Evolutionary conservation across 2,888 invertebrate species (phyloP).

Genomic region (Polydrusus cervinus): DNA sequence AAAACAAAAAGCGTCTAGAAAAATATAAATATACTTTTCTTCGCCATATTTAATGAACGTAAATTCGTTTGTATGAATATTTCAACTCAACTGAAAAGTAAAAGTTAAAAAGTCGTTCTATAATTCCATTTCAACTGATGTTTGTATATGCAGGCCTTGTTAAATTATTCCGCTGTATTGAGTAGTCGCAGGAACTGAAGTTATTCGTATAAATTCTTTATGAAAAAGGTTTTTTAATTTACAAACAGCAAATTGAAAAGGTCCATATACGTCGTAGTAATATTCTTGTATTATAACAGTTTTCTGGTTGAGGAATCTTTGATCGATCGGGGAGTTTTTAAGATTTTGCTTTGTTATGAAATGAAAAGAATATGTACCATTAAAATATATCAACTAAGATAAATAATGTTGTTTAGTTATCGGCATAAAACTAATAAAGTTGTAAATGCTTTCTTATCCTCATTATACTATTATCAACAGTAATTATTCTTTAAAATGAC

Average conservation of each 20-base stretch:
- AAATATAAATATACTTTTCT: neutral
- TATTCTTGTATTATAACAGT: neutral
- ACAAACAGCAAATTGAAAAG: neutral
- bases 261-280: neutral
- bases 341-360: neutral
- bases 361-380: no score
- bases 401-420: no score
- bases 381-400: no score
- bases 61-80: neutral
- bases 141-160: constrained; percentile 22
- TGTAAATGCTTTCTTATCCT: no score
- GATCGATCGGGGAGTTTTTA: neutral
- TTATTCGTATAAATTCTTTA: constrained; percentile 10
- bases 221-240: constrained; percentile 10
- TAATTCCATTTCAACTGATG: constrained; percentile 3
- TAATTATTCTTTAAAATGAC: no score
- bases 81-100: neutral
- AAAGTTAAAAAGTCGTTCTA: neutral
- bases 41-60: constrained; percentile 6
- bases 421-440: no score
- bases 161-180: constrained; percentile 23
- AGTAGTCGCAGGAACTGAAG: constrained; percentile 8
- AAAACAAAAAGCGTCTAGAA: neutral
- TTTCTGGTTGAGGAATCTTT: neutral
- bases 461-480: no score